Evolutionary conservation across 2,113 vertebrate species (phyloP), one percentile per base, ranked within the genome.

Genomic region (Numenius arquata): DNA sequence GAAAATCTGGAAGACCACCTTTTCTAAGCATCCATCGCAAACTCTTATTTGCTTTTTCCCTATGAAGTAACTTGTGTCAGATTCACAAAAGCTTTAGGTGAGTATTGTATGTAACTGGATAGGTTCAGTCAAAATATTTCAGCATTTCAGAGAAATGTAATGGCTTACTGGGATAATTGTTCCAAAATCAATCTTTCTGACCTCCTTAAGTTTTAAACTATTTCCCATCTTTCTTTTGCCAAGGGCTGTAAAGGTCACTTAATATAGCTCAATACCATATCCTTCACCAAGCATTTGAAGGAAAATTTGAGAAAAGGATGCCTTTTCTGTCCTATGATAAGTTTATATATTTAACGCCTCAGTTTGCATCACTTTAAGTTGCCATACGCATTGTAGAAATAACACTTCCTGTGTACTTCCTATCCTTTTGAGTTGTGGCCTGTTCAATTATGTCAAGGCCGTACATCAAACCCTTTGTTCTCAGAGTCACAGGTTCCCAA

Each of bases 1-100:
- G 63, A 89, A 95, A 89, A 66, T 72, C 43, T 85, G 77, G 48
- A 95, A 88, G 86, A 89, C 73, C 70, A 93, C 81, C 76, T 78
- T 78, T 81, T 76, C 61, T 71, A 53, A 84, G 16, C 15, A 45
- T 72, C 58, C 45, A 88, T 41, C 1, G 5, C 29, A 88, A 73
- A 73, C 0, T 5, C 29, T 70, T 76, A 53, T 36, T 82, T 72
- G 32, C 8, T 79, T 91, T 97, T 92, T 43, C 53, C 43, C 16
- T 5, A 4, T 58, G 53, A 87, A 91, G 18, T 22, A 29, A 40
- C 22, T 29, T 27, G 8, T 56, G 27, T 75, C 48, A 80, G 65
- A 79, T 65, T 72, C 43, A 85, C 5, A 59, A 85, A 72, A 68
- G 11, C 2, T 89, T 75, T 72, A 66, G 15, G 23, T 76, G 41